Conservation (phyloP, 2,113 vertebrate species). For the Andinoacara biseriatus region DNA sequence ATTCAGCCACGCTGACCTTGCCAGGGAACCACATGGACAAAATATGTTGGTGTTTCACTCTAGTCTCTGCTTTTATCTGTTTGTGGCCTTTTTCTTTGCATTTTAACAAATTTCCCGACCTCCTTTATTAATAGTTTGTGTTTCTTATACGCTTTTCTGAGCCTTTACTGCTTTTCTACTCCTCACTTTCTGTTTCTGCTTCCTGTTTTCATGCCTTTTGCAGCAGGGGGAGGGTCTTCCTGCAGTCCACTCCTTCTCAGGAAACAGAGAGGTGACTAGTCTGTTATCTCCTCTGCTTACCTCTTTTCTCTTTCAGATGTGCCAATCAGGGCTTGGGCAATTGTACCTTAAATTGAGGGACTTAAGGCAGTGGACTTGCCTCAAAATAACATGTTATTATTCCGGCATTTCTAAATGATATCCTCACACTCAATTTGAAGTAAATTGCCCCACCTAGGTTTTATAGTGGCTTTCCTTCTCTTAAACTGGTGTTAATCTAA, state of each 20-base stretch:
- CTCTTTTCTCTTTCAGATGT: neutral
- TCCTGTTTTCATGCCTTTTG: conserved; percentile 86
- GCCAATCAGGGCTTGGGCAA: neutral
- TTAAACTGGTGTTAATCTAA: neutral
- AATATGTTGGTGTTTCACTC: neutral
- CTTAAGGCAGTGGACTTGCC: neutral
- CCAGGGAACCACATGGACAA: rapidly evolving
- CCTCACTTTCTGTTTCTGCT: conserved; percentile 74
- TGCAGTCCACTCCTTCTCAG: conserved; percentile 95
- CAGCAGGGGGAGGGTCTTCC: conserved; percentile 94
- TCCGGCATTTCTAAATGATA: neutral
- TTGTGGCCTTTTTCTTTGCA: conserved; percentile 37
- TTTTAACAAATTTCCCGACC: conserved; percentile 10
- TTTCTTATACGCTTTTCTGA: conserved; percentile 39
- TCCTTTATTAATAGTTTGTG: conserved; percentile 6
- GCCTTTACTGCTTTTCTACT: conserved; percentile 63
- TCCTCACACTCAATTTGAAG: neutral
- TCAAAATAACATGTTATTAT: neutral
- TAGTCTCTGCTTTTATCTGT: conserved; percentile 18
- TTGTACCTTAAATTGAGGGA: neutral
- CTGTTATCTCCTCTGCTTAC: conserved; percentile 47
- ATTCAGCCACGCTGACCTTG: conserved; percentile 22
- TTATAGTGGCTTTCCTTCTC: neutral
- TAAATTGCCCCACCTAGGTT: neutral
- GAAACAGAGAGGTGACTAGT: conserved; percentile 95